Evolutionary conservation across 2,113 vertebrate genomes (phyloP).

Genomic region (Etheostoma spectabile): DNA sequence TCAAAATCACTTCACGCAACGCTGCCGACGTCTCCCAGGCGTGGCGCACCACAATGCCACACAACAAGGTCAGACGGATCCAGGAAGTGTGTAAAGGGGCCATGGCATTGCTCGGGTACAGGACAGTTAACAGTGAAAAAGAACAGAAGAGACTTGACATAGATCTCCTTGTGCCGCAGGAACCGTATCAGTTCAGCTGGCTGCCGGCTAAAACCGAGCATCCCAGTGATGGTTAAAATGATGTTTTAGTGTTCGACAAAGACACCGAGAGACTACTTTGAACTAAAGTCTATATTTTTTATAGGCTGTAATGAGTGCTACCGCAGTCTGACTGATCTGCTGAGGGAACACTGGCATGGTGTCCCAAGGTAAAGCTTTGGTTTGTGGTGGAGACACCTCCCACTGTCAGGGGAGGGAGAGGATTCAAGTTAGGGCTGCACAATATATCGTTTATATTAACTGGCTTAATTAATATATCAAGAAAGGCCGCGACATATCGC

Average conservation of each 20-base stretch:
- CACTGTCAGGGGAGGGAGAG: neutral
- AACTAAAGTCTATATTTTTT: neutral
- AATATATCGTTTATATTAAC: too few relatives aligned
- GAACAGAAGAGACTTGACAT: conserved; percentile 89
- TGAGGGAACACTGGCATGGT: neutral
- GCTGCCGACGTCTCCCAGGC: conserved; percentile 92
- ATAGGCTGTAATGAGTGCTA: neutral
- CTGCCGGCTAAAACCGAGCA: conserved; percentile 69
- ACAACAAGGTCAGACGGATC: conserved; percentile 87
- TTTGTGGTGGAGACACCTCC: neutral
- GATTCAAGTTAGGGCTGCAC: neutral
- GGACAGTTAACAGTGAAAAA: conserved; percentile 83
- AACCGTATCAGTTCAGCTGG: conserved; percentile 90
- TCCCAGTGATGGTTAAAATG: conserved; percentile 19
- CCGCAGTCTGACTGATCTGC: neutral
- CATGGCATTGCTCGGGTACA: conserved; percentile 93
- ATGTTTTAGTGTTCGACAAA: neutral
- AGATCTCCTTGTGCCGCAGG: conserved; percentile 86
- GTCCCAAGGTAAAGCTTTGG: neutral
- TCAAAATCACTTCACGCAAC: conserved; percentile 91
- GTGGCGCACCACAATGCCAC: conserved; percentile 89
- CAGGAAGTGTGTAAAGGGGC: conserved; percentile 92
- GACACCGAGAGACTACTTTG: neutral
- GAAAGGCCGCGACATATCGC: too few relatives aligned
- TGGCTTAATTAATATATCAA: too few relatives aligned